Percentiles rank a stretch among this genome's conserved stretches.
These are phyloP conservation scores for Petrocephalus zakoni DNA, from an alignment of 2,113 vertebrate species.

Conservation along the genomic window DNA sequence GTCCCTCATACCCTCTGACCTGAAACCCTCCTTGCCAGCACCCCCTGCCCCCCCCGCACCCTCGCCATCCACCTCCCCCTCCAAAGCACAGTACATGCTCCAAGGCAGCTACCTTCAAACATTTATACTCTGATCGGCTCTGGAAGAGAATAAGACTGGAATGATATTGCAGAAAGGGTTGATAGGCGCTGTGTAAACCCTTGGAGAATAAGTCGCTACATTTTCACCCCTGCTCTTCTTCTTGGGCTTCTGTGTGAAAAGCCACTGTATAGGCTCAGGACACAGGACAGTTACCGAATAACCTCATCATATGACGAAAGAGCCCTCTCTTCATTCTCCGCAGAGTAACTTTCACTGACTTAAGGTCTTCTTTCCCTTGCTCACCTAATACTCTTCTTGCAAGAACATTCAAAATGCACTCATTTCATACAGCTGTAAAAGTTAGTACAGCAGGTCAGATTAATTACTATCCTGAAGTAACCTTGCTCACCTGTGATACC, in stretches of 20 bases:
- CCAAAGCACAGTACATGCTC: neutral
- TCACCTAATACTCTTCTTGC: neutral
- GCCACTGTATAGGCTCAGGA: neutral
- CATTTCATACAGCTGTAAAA: neutral
- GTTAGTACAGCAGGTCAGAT: neutral
- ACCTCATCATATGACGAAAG: neutral
- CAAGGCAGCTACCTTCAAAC: conserved; percentile 11
- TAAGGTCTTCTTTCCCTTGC: neutral
- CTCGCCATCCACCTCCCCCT: no score
- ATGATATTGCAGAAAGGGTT: neutral
- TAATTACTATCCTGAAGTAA: neutral
- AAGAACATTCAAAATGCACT: neutral
- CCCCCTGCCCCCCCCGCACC: no score
- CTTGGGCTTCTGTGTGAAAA: neutral
- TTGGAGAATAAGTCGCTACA: neutral
- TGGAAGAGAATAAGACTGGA: neutral
- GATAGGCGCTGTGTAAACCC: neutral
- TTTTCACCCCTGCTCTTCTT: neutral
- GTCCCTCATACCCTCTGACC: neutral
- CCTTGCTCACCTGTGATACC: neutral
- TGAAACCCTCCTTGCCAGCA: neutral
- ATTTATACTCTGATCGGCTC: neutral
- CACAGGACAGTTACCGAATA: neutral
- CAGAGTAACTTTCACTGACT: neutral
- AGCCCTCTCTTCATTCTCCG: neutral